Conservation (phyloP, 2,113 vertebrate genomes). For the Crocuta crocuta region DNA sequence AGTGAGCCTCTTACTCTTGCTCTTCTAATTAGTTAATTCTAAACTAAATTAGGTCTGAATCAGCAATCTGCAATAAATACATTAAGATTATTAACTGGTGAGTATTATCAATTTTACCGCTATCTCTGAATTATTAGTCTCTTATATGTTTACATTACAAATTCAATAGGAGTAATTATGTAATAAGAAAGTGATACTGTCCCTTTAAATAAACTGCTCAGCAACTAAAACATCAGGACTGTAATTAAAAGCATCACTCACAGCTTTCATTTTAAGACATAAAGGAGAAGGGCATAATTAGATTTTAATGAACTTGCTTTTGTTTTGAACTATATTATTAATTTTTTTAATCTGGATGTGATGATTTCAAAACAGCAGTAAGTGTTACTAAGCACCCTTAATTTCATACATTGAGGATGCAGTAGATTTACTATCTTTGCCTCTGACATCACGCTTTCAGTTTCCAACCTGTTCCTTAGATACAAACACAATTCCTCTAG, state of each 20-base stretch:
- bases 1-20: slow-evolving; percentile 11
- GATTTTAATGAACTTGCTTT: slow-evolving; percentile 71
- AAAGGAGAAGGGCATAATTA: slow-evolving; percentile 66
- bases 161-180: slow-evolving; percentile 70
- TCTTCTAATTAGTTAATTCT: slow-evolving; percentile 52
- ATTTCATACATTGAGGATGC: neutral
- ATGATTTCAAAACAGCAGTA: slow-evolving; percentile 26
- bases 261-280: slow-evolving; percentile 65
- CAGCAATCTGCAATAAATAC: slow-evolving; percentile 49
- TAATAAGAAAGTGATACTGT: slow-evolving; percentile 74
- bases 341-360: neutral
- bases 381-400: neutral
- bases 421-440: neutral
- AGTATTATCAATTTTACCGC: slow-evolving; percentile 56
- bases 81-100: slow-evolving; percentile 56
- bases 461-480: slow-evolving; percentile 26
- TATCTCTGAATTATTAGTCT: slow-evolving; percentile 58
- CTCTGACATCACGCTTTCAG: neutral
- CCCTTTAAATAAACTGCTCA: slow-evolving; percentile 76
- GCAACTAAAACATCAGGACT: slow-evolving; percentile 60
- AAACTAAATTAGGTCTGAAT: slow-evolving; percentile 64
- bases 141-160: slow-evolving; percentile 65
- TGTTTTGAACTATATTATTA: slow-evolving; percentile 47
- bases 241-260: slow-evolving; percentile 79
- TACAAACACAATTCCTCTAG: neutral